phyloP scores from a whole-genome alignment of 2,888 invertebrate species.

The Philereme vetulata region DNA sequence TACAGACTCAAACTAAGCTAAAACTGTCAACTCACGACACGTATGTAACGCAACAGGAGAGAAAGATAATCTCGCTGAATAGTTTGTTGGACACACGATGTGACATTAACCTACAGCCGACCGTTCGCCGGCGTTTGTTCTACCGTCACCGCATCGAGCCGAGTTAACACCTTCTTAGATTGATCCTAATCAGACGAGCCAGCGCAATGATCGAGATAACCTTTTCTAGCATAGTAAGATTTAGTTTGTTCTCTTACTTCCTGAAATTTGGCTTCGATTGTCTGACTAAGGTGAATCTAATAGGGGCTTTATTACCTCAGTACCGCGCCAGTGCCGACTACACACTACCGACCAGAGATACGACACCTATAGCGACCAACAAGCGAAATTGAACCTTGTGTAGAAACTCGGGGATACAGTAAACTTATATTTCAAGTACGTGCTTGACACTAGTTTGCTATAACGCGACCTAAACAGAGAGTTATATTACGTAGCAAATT shows the following conservation, averaged over 20 bases:
- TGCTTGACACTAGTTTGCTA: not conserved
- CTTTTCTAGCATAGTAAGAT: no score
- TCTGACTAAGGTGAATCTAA: no score
- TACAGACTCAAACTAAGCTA: constrained; percentile 61
- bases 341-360: not conserved
- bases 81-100: constrained; percentile 78
- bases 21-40: constrained; percentile 33
- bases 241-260: no score
- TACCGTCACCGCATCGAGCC: constrained; percentile 49
- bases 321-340: constrained; percentile 4
- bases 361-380: not conserved
- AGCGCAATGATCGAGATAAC: no score
- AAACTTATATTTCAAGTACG: not conserved
- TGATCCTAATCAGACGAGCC: no score
- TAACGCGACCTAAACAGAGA: not conserved
- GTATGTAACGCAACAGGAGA: constrained; percentile 46
- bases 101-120: constrained; percentile 69
- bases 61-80: constrained; percentile 69
- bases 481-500: not conserved
- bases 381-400: not conserved
- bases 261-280: no score
- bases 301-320: constrained; percentile 19
- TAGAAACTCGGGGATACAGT: not conserved
- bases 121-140: constrained; percentile 61
- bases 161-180: not conserved